These are phyloP conservation scores for Helobdella robusta DNA, from an alignment of 2,888 invertebrate species.

Conservation along the genomic window DNA sequence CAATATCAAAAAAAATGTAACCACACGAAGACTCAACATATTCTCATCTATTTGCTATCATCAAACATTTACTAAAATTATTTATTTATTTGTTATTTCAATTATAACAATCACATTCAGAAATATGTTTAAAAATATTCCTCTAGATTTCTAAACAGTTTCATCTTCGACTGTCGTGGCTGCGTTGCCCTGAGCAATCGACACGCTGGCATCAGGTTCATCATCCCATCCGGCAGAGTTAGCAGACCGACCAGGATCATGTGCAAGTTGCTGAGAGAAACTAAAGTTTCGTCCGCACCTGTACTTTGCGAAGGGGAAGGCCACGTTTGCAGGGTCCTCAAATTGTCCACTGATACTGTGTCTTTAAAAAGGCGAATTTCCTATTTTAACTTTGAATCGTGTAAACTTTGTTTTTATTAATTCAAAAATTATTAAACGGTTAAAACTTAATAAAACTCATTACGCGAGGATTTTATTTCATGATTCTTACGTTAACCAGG, in stretches of 20 bases:
- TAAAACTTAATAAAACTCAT: too few species aligned
- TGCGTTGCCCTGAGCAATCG: constrained; percentile 13
- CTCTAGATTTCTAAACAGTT: constrained; percentile 16
- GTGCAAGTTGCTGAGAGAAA: constrained; percentile 15
- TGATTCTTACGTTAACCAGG: constrained; percentile 11
- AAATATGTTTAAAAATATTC: not conserved
- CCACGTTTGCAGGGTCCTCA: constrained; percentile 11
- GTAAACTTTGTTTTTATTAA: too few species aligned
- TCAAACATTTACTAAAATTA: too few species aligned
- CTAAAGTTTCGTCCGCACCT: constrained; percentile 1
- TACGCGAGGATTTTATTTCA: too few species aligned
- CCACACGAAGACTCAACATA: too few species aligned
- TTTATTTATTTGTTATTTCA: too few species aligned
- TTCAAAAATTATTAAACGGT: too few species aligned
- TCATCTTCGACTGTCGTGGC: constrained; percentile 18
- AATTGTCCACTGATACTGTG: not conserved
- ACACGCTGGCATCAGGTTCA: constrained; percentile 16
- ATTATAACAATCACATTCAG: too few species aligned
- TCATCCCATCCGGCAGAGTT: constrained; percentile 19
- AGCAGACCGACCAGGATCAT: constrained; percentile 18
- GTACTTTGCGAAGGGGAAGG: constrained; percentile 16
- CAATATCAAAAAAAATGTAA: too few species aligned
- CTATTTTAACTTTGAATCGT: too few species aligned
- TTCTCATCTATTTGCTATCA: too few species aligned
- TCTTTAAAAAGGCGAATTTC: not conserved